Evolutionary conservation across 2,797 vertebrate genomes (phyloP), one percentile per base, ranked within the genome.

Genomic region (Anguilla marmorata): DNA sequence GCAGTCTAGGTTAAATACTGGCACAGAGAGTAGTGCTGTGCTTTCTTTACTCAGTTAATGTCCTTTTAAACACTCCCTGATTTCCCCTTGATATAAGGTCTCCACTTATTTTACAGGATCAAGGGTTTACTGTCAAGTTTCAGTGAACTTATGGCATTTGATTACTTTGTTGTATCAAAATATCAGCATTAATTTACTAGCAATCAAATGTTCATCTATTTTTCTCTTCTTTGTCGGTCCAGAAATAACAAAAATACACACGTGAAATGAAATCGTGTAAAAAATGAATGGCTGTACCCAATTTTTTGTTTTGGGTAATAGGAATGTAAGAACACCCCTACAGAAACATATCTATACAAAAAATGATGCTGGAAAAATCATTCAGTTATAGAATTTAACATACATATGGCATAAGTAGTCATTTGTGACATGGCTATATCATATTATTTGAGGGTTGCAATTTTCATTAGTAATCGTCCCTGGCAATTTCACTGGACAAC

Each of bases 151-250:
- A 24, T 54, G n/a, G 14, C 27, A 33, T 58, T 33, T 85, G 24
- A 54, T 33, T 16, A 58, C 3, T 21, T 80, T 52, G 45, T n/a
- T 85, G 50, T 60, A 86, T 85, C 50, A 74, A 85, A 84, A 85
- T 72, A 85, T 56, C 56, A 63, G 72, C 85, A 76, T 88, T 45
- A 7, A 69, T 27, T 86, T 86, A 74, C 85, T 56, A 84, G 87
- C 58, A 76, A 74, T 88, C n/a, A 76, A 76, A 85, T 85, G 21
- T 24, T 60, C 54, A 85, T 88, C 72, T 85, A 69, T 69, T 48
- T 60, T 89, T 86, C 85, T 88, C 52, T 87, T 87, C 84, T 86
- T 41, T 8, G 41, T 88, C 85, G 86, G 89, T 90, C 86, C 80
- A 91, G 6, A 85, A 82, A n/a, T 56, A 85, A 84, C 56, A 58